These are phyloP conservation scores for Calcarius lapponicus DNA, from an alignment of 2,797 vertebrate species.

Conservation along the genomic window DNA sequence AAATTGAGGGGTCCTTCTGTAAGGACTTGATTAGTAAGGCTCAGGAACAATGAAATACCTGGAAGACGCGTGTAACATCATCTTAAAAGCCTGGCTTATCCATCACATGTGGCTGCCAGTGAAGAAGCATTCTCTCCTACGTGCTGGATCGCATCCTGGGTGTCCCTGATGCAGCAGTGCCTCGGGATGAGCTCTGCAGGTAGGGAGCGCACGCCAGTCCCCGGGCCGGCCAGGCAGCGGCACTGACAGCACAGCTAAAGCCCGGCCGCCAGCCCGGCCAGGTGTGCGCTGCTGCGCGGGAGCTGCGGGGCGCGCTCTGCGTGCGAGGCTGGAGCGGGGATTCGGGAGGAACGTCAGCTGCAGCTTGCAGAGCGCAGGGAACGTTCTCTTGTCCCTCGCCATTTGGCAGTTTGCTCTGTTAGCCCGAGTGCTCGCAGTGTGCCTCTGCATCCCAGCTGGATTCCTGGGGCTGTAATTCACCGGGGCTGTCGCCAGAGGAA, in stretches of 20 bases:
- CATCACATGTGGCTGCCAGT: not conserved
- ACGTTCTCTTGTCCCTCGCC: not conserved
- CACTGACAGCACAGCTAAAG: conserved; percentile 52
- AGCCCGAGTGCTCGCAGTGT: not conserved
- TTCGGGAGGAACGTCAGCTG: not conserved
- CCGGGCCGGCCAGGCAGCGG: conserved; percentile 32
- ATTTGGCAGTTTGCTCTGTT: not conserved
- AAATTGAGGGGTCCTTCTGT: not conserved
- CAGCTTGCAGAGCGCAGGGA: not conserved
- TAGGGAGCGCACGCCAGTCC: not conserved
- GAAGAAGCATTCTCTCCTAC: not conserved
- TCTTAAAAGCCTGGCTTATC: not conserved
- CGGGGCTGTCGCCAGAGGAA: not conserved
- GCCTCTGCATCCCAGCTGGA: not conserved
- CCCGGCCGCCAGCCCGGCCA: not conserved
- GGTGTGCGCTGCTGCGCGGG: not conserved
- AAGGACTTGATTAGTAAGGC: not conserved
- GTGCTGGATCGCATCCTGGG: fast-evolving
- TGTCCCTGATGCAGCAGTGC: not conserved
- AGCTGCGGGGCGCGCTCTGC: not conserved
- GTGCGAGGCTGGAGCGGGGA: not conserved
- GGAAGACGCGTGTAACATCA: not conserved
- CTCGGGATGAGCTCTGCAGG: not conserved
- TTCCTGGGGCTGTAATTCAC: not conserved
- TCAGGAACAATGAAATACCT: not conserved